These are phyloP conservation scores for Nestor notabilis DNA, from an alignment of 2,113 vertebrate genomes.

Conservation along the genomic window DNA sequence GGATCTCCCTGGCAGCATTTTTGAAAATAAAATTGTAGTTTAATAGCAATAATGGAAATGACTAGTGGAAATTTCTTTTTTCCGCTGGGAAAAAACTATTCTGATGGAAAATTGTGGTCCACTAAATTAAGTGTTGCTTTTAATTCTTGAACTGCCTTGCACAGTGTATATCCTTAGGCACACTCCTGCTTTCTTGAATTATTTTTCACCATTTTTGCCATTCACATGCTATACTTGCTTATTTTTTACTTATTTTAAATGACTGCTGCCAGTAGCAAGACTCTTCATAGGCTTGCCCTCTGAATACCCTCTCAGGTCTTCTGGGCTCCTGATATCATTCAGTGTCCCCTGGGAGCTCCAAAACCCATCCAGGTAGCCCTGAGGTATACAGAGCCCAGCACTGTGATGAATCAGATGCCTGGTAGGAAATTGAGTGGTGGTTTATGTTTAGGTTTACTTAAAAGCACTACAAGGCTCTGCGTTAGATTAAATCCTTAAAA, in stretches of 20 bases:
- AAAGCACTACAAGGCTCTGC: neutral
- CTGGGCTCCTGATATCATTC: neutral
- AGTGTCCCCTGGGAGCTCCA: neutral
- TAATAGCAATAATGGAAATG: neutral
- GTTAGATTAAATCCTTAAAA: neutral
- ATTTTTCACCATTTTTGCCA: neutral
- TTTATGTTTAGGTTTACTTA: neutral
- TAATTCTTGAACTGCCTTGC: neutral
- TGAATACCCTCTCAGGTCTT: neutral
- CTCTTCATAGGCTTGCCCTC: neutral
- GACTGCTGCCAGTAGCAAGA: neutral
- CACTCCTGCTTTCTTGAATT: neutral
- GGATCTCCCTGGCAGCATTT: neutral
- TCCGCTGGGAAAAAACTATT: neutral
- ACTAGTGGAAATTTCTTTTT: neutral
- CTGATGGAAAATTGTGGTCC: neutral
- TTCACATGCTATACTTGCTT: neutral
- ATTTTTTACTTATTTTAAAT: neutral
- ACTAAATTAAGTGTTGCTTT: neutral
- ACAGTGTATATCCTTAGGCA: neutral
- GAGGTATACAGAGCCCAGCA: neutral
- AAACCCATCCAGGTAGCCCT: neutral
- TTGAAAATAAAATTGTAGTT: neutral
- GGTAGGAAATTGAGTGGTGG: neutral
- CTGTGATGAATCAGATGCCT: neutral